phyloP scores from a whole-genome alignment of 2,113 vertebrate genomes.

The Laterallus jamaicensis region DNA sequence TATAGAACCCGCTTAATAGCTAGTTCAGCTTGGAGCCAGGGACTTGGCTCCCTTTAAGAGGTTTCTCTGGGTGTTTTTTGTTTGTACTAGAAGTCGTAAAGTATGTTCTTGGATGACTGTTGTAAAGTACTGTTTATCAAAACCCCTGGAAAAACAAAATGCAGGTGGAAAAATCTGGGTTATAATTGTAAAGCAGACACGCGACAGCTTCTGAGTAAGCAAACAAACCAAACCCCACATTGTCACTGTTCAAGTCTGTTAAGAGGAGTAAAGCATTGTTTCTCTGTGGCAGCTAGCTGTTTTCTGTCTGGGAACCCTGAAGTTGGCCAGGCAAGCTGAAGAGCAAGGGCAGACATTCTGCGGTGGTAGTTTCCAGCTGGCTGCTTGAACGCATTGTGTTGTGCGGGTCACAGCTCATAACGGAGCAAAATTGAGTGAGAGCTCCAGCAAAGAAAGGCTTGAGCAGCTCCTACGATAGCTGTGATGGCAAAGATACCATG shows the following conservation, averaged over 20 bases:
- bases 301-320: conserved; percentile 11
- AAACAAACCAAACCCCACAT: background rate
- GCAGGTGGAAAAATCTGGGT: background rate
- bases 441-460: conserved; percentile 10
- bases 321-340: background rate
- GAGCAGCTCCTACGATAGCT: background rate
- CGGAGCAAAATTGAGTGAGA: conserved; percentile 49
- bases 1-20: background rate
- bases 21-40: background rate
- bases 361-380: conserved; percentile 47
- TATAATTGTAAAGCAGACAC: background rate
- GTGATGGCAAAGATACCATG: conserved; percentile 40
- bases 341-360: background rate
- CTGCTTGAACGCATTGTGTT: conserved; percentile 14
- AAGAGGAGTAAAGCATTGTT: background rate
- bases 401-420: conserved; percentile 33
- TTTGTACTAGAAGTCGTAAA: background rate
- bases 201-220: background rate
- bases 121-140: background rate
- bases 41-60: background rate
- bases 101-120: background rate
- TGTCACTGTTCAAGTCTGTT: background rate
- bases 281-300: background rate
- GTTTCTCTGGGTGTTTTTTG: background rate
- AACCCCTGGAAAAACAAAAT: background rate